These are phyloP conservation scores for Dysidea cf. avara DNA, from an alignment of 37 sponge, comb jelly and placozoan genomes.

Conservation along the genomic window DNA sequence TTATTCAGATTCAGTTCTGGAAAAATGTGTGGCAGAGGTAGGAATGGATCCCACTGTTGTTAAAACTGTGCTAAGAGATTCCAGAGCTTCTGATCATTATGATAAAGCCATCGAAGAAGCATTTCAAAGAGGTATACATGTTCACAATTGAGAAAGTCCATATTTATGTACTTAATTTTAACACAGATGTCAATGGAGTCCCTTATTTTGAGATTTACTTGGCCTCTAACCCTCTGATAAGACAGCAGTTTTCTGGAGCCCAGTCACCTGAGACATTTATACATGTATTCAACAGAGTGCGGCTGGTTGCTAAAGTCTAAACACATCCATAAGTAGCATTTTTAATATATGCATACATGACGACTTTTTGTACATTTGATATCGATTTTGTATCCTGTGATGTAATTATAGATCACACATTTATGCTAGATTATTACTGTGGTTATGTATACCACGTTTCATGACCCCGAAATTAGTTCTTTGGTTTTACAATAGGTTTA, in stretches of 20 bases:
- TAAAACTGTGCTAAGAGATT: slow-evolving; percentile 9
- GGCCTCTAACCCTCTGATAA: slow-evolving; percentile 6
- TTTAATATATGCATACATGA: not conserved
- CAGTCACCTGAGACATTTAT: slow-evolving; percentile 59
- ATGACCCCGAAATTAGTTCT: too few relatives aligned
- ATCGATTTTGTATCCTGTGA: too few relatives aligned
- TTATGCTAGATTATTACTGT: too few relatives aligned
- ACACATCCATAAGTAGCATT: not conserved
- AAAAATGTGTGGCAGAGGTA: slow-evolving; percentile 6
- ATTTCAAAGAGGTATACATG: slow-evolving; percentile 30
- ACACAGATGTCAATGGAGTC: slow-evolving; percentile 49
- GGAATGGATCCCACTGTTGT: slow-evolving; percentile 49
- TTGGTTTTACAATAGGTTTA: too few relatives aligned
- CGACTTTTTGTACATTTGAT: too few relatives aligned
- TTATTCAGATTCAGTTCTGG: slow-evolving; percentile 31
- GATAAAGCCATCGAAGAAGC: slow-evolving; percentile 45
- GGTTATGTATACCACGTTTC: too few relatives aligned
- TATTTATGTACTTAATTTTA: not conserved
- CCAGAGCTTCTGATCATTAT: slow-evolving; percentile 4
- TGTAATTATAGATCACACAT: too few relatives aligned
- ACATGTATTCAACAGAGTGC: slow-evolving; percentile 26
- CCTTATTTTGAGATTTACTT: slow-evolving; percentile 56
- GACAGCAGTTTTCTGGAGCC: slow-evolving; percentile 54
- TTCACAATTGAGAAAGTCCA: not conserved
- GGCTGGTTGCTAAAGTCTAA: slow-evolving; percentile 35